These are phyloP conservation scores for Bradysia coprophila DNA, from an alignment of 1,140 invertebrate species.

Conservation along the genomic window DNA sequence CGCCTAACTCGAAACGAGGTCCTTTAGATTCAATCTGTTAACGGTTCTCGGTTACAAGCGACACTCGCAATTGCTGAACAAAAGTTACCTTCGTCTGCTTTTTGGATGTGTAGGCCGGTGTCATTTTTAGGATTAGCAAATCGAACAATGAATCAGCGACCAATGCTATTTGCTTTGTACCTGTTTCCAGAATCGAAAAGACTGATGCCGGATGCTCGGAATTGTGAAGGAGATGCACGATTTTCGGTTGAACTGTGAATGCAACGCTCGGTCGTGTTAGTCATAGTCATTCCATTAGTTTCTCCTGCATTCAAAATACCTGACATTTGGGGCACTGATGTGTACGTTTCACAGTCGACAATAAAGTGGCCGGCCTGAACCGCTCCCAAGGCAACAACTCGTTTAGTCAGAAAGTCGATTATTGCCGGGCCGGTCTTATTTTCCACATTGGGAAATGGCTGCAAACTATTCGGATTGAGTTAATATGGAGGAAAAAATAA, in stretches of 20 bases:
- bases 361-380: constrained; percentile 73
- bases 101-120: constrained; percentile 70
- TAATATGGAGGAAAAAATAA: neutral
- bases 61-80: neutral
- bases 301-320: too few relatives aligned
- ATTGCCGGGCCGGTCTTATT: constrained; percentile 70
- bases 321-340: constrained; percentile 52
- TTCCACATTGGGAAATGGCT: constrained; percentile 70
- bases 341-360: constrained; percentile 89
- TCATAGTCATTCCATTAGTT: too few relatives aligned
- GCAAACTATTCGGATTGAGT: constrained; percentile 27
- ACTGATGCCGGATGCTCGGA: constrained; percentile 88
- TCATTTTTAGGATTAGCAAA: constrained; percentile 75
- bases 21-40: constrained; percentile 70
- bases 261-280: too few relatives aligned
- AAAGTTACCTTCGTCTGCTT: constrained; percentile 49
- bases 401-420: constrained; percentile 70
- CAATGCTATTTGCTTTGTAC: constrained; percentile 64
- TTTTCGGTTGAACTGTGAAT: constrained; percentile 28
- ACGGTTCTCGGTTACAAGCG: neutral
- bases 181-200: constrained; percentile 80
- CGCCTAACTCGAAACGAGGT: constrained; percentile 75
- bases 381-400: constrained; percentile 68
- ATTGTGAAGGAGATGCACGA: constrained; percentile 82
- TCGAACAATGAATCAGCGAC: constrained; percentile 84